Evolutionary conservation across 2,797 vertebrate genomes (phyloP).

Genomic region (Tokudaia tokunoshimensis): DNA sequence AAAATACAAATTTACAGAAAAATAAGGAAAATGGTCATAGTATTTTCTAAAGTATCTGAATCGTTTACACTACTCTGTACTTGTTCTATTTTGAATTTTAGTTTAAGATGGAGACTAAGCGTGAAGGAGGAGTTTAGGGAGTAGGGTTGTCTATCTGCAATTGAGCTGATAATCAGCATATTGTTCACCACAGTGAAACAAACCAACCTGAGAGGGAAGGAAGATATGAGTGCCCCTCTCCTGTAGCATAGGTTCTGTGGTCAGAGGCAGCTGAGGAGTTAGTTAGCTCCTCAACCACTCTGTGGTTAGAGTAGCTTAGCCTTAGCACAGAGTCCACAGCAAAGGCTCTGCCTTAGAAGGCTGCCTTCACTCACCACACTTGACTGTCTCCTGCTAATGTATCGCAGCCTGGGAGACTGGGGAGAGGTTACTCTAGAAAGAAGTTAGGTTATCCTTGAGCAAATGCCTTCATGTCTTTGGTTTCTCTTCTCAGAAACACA

Average conservation of each 20-base stretch:
- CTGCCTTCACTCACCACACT: not conserved
- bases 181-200: not conserved
- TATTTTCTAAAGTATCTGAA: slow-evolving; percentile 17
- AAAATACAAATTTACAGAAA: slow-evolving; percentile 21
- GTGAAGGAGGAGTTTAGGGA: not conserved
- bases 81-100: not conserved
- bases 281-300: no score
- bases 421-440: no score
- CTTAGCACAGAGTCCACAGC: not conserved
- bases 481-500: not conserved
- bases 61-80: not conserved
- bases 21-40: not conserved
- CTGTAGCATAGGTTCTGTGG: no score
- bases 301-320: not conserved
- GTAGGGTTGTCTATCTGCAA: not conserved
- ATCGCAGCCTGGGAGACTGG: not conserved
- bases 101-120: not conserved
- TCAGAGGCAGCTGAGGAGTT: not conserved
- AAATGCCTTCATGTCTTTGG: not conserved
- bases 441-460: not conserved
- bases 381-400: not conserved
- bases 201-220: not conserved
- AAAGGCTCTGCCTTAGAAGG: not conserved
- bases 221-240: not conserved
- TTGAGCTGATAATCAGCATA: not conserved